These are phyloP conservation scores for Smittia sp. DNA, from an alignment of 2,888 invertebrate species.

Conservation along the genomic window DNA sequence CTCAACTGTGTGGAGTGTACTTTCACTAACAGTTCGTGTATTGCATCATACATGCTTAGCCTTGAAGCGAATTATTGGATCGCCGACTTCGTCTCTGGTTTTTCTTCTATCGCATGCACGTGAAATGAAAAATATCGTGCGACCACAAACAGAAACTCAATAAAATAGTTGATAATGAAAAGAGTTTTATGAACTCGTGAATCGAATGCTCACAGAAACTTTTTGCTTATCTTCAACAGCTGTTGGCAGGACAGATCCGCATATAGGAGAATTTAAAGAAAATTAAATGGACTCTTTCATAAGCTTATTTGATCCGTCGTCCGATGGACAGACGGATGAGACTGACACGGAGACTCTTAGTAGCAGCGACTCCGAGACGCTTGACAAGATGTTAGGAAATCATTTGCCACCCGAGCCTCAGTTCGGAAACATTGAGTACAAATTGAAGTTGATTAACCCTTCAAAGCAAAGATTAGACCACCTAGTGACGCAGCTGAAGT, in stretches of 20 bases:
- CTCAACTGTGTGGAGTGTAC: not conserved
- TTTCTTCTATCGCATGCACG: not conserved
- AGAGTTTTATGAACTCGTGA: conserved; percentile 12
- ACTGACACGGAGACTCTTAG: conserved; percentile 43
- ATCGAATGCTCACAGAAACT: not conserved
- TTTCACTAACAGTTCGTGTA: not conserved
- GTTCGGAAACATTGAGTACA: conserved; percentile 94
- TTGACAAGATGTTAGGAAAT: conserved; percentile 54
- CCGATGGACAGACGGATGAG: conserved; percentile 47
- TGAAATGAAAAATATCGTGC: not conserved
- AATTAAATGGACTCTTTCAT: conserved; percentile 74
- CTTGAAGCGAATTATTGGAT: not conserved
- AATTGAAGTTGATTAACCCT: conserved; percentile 89
- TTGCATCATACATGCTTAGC: not conserved
- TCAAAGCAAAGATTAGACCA: conserved; percentile 91
- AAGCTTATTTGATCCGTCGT: conserved; percentile 72
- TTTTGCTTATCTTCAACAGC: conserved; percentile 20
- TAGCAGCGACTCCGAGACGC: conserved; percentile 46
- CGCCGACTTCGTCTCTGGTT: not conserved
- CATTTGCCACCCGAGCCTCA: conserved; percentile 86
- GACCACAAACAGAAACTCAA: not conserved
- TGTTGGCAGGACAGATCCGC: conserved; percentile 5
- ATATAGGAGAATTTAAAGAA: conserved; percentile 6
- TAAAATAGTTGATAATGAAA: conserved; percentile 10
- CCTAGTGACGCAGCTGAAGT: conserved; percentile 97